These are phyloP conservation scores for Mylabris sibirica DNA, from an alignment of 2,888 invertebrate genomes.

Conservation along the genomic window DNA sequence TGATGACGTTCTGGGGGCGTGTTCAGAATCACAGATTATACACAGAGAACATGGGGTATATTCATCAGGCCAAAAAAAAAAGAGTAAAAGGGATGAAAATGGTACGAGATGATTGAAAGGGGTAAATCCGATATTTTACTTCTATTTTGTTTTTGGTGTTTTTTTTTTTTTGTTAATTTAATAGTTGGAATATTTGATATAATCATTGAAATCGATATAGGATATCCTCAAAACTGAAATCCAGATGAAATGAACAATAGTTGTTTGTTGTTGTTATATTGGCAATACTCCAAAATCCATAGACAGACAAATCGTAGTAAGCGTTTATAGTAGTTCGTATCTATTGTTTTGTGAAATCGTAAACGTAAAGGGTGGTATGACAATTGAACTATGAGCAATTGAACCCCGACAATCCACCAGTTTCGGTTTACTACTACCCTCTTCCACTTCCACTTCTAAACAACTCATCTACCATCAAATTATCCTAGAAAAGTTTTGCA, in stretches of 20 bases:
- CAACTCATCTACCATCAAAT: too few relatives aligned
- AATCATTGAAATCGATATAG: neutral
- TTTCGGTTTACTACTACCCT: neutral
- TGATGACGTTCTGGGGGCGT: conserved; percentile 36
- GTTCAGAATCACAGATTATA: conserved; percentile 44
- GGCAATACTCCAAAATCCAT: conserved; percentile 24
- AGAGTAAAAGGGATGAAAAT: conserved; percentile 39
- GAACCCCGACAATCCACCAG: conserved; percentile 34
- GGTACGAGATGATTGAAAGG: neutral
- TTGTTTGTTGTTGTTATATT: conserved; percentile 5
- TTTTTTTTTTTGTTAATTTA: conserved; percentile 21
- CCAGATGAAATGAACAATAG: conserved; percentile 7
- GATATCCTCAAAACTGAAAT: neutral
- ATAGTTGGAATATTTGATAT: conserved; percentile 5
- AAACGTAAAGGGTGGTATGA: conserved; percentile 37
- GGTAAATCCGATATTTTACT: too few relatives aligned
- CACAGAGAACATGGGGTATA: conserved; percentile 40
- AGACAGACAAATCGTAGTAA: neutral
- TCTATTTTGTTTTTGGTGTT: too few relatives aligned
- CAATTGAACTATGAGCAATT: conserved; percentile 42
- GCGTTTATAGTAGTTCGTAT: conserved; percentile 16
- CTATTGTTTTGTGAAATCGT: conserved; percentile 35
- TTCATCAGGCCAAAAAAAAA: conserved; percentile 41
- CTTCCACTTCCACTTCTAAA: too few relatives aligned
- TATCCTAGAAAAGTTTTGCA: too few relatives aligned